These are phyloP conservation scores for Nesoenas mayeri DNA, from an alignment of 2,113 vertebrate species.

Conservation along the genomic window DNA sequence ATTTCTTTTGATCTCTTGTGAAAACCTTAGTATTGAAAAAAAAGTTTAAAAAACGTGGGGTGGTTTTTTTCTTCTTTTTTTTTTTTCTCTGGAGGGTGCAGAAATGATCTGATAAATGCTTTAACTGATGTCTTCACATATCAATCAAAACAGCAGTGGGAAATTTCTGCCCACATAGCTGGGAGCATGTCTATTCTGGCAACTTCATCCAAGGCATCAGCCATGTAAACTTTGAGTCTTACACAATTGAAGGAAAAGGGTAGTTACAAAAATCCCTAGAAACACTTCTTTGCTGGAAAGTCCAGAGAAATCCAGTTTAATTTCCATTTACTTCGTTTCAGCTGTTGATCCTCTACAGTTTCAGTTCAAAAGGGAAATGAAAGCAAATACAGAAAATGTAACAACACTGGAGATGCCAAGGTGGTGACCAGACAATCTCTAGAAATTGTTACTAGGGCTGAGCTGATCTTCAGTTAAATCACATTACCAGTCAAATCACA, in stretches of 20 bases:
- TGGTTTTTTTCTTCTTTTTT: neutral
- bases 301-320: neutral
- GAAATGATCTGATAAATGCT: neutral
- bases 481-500: neutral
- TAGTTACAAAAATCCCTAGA: neutral
- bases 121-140: neutral
- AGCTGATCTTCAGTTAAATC: slow-evolving; percentile 15
- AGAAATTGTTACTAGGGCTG: neutral
- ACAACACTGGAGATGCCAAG: neutral
- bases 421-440: neutral
- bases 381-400: neutral
- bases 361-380: neutral
- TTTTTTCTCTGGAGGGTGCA: neutral
- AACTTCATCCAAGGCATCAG: neutral
- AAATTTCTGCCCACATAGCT: neutral
- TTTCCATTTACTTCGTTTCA: neutral
- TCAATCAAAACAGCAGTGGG: neutral
- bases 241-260: neutral
- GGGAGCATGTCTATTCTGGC: neutral
- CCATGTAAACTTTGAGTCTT: neutral
- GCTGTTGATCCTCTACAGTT: neutral
- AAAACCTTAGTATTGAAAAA: neutral
- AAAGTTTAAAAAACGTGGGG: neutral
- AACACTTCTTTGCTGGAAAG: neutral
- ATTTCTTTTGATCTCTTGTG: neutral